A percentile compares a stretch with the other conserved stretches of the same genome.
Evolutionary conservation across 2,113 vertebrate species (phyloP).

Genomic region (Cottus gobio): DNA sequence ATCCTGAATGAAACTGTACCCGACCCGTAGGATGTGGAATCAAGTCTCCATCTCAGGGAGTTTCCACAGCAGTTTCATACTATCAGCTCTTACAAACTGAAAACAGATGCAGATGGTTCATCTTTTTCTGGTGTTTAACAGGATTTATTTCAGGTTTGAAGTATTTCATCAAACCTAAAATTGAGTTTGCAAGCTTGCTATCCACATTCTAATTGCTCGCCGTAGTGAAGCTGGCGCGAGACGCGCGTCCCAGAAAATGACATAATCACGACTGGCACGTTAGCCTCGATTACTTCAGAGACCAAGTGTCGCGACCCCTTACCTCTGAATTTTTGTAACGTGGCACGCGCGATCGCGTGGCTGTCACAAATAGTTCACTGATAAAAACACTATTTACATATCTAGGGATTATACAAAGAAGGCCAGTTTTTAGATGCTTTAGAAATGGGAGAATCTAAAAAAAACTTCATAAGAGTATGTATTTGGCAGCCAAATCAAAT

Average conservation of each 20-base stretch:
- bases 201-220: not conserved
- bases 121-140: not conserved
- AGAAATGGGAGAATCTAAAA: too few relatives aligned
- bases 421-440: too few relatives aligned
- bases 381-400: not conserved
- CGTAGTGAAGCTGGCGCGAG: too few relatives aligned
- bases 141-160: not conserved
- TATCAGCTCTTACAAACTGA: not conserved
- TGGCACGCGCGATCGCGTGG: not conserved
- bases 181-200: conserved; percentile 21
- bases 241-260: too few relatives aligned
- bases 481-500: too few relatives aligned
- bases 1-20: conserved; percentile 7
- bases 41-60: not conserved
- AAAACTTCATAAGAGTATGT: too few relatives aligned
- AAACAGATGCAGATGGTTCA: not conserved
- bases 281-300: too few relatives aligned
- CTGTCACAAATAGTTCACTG: not conserved
- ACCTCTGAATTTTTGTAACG: not conserved
- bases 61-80: not conserved
- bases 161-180: conserved; percentile 1
- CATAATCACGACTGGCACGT: not conserved
- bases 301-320: too few relatives aligned
- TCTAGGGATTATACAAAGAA: too few relatives aligned
- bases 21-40: not conserved